A percentile compares a stretch with the other conserved stretches of the same genome.
Conservation (phyloP, 2,888 invertebrate species). For the Patella pellucida region DNA sequence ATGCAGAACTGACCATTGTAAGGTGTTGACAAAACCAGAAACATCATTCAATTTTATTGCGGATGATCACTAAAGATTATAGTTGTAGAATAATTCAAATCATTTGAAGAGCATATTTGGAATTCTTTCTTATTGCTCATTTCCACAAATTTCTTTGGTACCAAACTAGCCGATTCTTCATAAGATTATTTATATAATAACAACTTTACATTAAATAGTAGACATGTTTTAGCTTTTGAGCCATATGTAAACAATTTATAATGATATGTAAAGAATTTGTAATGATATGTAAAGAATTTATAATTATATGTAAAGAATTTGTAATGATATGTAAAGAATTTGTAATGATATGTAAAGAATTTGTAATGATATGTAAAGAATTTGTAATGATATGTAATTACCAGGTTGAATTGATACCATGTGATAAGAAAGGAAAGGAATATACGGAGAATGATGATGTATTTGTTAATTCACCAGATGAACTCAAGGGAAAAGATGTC, state of each 20-base stretch:
- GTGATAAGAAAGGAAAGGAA: slow-evolving; percentile 73
- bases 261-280: neutral
- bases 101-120: no score
- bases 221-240: neutral
- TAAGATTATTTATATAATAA: neutral
- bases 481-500: slow-evolving; percentile 72
- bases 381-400: slow-evolving; percentile 2
- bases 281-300: neutral
- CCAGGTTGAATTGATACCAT: slow-evolving; percentile 73
- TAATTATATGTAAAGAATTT: no score
- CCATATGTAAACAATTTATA: neutral
- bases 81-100: no score
- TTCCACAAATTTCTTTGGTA: no score
- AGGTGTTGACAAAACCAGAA: no score
- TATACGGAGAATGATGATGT: slow-evolving; percentile 72
- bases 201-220: neutral
- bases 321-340: neutral
- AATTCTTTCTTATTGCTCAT: no score
- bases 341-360: neutral
- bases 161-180: no score
- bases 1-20: no score
- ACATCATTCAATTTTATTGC: no score
- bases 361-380: neutral
- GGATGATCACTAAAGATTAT: no score
- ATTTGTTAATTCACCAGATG: slow-evolving; percentile 73